Conservation (phyloP, 2,113 vertebrate species). For the Phylloscopus trochilus region DNA sequence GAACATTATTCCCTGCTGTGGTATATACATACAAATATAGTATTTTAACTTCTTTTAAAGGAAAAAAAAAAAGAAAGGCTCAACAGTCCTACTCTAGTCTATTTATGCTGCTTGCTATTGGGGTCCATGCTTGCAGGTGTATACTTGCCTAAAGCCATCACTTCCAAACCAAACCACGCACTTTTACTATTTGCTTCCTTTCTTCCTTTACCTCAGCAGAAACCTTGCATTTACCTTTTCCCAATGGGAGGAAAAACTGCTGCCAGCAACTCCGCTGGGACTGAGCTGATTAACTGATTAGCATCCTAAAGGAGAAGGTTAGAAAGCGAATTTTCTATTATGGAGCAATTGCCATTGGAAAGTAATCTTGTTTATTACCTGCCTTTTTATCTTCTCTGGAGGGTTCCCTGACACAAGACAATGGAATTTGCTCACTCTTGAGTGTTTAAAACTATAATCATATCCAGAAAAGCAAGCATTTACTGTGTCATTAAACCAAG, state of each 20-base stretch:
- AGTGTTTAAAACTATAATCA: constrained; percentile 38
- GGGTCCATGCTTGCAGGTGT: background rate
- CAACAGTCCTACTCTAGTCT: background rate
- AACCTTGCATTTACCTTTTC: constrained; percentile 5
- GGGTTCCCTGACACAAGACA: constrained; percentile 24
- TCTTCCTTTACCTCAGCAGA: background rate
- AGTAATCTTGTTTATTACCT: constrained; percentile 38
- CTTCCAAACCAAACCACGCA: background rate
- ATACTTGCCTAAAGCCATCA: background rate
- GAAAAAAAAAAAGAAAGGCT: background rate
- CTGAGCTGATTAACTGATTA: constrained; percentile 41
- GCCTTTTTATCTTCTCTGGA: constrained; percentile 35
- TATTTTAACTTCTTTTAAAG: background rate
- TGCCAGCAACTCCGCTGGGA: background rate
- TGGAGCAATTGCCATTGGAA: constrained; percentile 34
- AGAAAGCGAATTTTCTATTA: constrained; percentile 42
- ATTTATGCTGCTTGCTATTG: background rate
- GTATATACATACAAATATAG: accelerated
- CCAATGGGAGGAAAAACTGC: background rate
- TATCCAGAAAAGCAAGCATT: constrained; percentile 22
- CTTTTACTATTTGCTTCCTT: background rate
- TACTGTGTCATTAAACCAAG: constrained; percentile 23
- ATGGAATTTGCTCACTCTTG: constrained; percentile 26
- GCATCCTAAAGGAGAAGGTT: constrained; percentile 23
- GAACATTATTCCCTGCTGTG: background rate